phyloP scores from a whole-genome alignment of 2,888 invertebrate genomes.

The Callosobruchus maculatus region DNA sequence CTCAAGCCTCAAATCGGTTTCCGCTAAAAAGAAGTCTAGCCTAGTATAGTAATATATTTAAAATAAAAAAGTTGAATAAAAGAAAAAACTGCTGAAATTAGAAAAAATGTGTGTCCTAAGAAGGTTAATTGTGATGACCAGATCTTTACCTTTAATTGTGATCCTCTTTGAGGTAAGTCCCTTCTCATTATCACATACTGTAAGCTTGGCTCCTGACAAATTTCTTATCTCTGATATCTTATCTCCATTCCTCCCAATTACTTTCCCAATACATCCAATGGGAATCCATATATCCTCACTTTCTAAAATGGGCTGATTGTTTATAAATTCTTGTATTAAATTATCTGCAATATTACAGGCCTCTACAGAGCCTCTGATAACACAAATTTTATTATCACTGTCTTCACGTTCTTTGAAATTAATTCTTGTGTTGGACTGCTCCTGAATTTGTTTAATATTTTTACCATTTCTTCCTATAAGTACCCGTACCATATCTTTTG shows the following conservation, averaged over 20 bases:
- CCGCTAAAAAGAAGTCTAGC: no score
- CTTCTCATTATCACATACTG: conserved; percentile 45
- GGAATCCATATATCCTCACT: conserved; percentile 68
- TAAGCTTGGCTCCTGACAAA: conserved; percentile 69
- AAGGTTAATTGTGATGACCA: no score
- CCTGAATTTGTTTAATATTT: conserved; percentile 73
- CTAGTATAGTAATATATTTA: no score
- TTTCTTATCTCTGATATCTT: conserved; percentile 68
- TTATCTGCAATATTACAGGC: conserved; percentile 69
- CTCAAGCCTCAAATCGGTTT: no score
- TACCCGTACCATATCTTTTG: conserved; percentile 61
- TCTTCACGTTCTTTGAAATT: conserved; percentile 56
- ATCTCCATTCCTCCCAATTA: conserved; percentile 75
- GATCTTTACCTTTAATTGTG: conserved; percentile 38
- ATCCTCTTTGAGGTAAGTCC: conserved; percentile 32
- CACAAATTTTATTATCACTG: conserved; percentile 57
- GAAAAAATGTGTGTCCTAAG: no score
- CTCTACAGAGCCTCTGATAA: conserved; percentile 66
- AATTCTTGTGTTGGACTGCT: conserved; percentile 64
- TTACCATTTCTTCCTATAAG: conserved; percentile 73
- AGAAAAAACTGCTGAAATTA: no score
- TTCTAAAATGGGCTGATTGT: conserved; percentile 64
- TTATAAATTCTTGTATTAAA: conserved; percentile 63
- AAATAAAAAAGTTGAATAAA: no score
- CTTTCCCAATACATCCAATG: conserved; percentile 61